phyloP scores from a whole-genome alignment of 2,797 vertebrate genomes.

The Acipenser ruthenus region DNA sequence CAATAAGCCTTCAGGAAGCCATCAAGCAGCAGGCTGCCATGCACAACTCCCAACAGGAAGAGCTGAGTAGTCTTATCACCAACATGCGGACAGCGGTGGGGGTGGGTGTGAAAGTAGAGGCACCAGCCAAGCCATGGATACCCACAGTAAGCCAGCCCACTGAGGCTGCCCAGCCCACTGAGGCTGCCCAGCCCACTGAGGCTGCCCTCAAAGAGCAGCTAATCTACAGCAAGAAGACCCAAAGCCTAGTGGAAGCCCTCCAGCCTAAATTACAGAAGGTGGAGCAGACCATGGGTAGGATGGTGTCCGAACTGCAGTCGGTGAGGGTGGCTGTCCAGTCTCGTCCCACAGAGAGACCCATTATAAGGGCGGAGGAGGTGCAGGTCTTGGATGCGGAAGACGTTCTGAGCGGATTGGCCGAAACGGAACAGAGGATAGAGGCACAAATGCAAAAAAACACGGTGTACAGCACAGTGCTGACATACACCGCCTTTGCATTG shows the following conservation, averaged over 20 bases:
- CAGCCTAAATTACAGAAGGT: conserved; percentile 61
- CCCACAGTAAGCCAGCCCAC: conserved; percentile 2
- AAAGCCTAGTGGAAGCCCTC: conserved; percentile 60
- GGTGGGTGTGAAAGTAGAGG: conserved; percentile 24
- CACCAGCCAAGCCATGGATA: conserved; percentile 1
- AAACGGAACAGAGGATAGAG: conserved; percentile 67
- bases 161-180: conserved; percentile 13
- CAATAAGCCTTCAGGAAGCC: conserved; percentile 83
- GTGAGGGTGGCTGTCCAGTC: conserved; percentile 48
- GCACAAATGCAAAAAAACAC: conserved; percentile 66
- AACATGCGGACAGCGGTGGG: conserved; percentile 58
- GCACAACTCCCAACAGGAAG: conserved; percentile 74
- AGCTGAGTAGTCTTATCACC: conserved; percentile 66
- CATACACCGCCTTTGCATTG: conserved; percentile 65
- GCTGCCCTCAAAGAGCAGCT: conserved; percentile 63
- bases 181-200: conserved; percentile 36
- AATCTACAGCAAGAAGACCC: conserved; percentile 55
- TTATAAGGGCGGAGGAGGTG: conserved; percentile 31
- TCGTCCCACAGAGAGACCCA: conserved; percentile 20
- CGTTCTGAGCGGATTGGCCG: conserved; percentile 58
- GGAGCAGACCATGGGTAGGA: conserved; percentile 50
- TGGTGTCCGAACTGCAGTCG: conserved; percentile 51
- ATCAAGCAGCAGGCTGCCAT: conserved; percentile 76
- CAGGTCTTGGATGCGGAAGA: conserved; percentile 48
- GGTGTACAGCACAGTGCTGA: conserved; percentile 67